Evolutionary conservation across 2,888 invertebrate genomes (phyloP), one percentile per base, ranked within the genome.

Genomic region (Ptilodon capucinus): DNA sequence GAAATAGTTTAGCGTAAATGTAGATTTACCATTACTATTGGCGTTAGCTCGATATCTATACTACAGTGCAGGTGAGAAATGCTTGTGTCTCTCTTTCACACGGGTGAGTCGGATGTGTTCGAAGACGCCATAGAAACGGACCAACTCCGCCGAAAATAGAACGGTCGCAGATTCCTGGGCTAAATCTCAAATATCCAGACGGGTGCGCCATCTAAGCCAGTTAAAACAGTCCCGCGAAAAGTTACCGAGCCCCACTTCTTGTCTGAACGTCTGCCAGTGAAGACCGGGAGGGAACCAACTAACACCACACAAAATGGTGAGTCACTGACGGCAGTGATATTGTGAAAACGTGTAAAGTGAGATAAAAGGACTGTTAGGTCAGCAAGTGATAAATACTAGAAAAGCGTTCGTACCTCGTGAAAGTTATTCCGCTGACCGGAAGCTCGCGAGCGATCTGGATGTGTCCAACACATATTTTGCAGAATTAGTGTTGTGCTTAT

Each of bases 201-300:
- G 79, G 77, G 87, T 91, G 93, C 94, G 94, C 94, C 94, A 93
- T 94, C 94, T 94, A 90, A 92, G 91, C 81, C 92, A 91, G 93
- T 94, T 94, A 94, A 94, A 94, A 94, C 93, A 92, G 92, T 92
- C 90, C 91, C 88, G 91, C 92, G 89, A 92, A 92, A 92, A 91
- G 91, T 91, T 91, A 91, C 92, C 86, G 91, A 92, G 93, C 93
- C 93, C 94, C 95, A 95, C 94, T 95, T 94, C 94, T 94, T 93
- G 94, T 94, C 93, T 92, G 93, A 92, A 89, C 93, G 93, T 92
- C 94, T 93, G 93, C 93, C 93, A 93, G 94, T 93, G 93, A 93
- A 93, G 94, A 93, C 91, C 92, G 89, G 92, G 91, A 91, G 90
- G 90, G 91, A 91, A 90, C 89, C 89, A 91, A 91, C 92, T 88